A percentile compares a stretch with the other conserved stretches of the same genome.
phyloP scores from a whole-genome alignment of 2,888 invertebrate species.

The Dysmachus trigonus region DNA sequence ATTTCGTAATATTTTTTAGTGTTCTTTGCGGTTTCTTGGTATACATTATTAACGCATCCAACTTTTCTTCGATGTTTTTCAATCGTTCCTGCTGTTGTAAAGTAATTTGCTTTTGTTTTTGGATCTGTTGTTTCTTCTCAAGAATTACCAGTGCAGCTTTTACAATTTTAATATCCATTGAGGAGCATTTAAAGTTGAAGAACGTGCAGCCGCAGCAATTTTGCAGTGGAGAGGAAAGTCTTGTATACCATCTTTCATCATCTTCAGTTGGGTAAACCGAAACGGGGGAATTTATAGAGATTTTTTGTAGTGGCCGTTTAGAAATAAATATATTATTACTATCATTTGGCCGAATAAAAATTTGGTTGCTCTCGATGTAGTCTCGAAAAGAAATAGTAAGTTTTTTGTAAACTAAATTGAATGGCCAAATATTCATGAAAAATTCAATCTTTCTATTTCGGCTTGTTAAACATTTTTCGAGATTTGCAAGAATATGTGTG shows the following conservation, averaged over 20 bases:
- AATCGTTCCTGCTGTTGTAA: conserved; percentile 56
- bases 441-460: neutral
- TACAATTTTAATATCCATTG: conserved; percentile 71
- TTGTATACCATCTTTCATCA: neutral
- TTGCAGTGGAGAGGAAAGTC: neutral
- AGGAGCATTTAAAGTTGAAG: conserved; percentile 58
- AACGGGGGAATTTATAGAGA: neutral
- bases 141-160: conserved; percentile 68
- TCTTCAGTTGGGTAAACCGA: neutral
- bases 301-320: neutral
- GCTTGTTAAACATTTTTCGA: neutral
- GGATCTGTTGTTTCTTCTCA: conserved; percentile 65
- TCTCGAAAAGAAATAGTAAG: neutral
- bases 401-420: neutral
- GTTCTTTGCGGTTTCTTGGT: neutral
- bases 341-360: neutral
- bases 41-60: conserved; percentile 49
- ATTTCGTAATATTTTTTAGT: neutral
- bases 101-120: conserved; percentile 59
- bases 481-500: conserved; percentile 69
- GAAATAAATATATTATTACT: neutral
- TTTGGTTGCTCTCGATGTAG: neutral
- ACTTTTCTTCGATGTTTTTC: conserved; percentile 58
- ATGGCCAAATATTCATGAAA: neutral
- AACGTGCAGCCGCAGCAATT: neutral